Percentiles rank a stretch among this genome's conserved stretches.
Conservation (phyloP, 2,888 invertebrate species). For the Macropis europaea region DNA sequence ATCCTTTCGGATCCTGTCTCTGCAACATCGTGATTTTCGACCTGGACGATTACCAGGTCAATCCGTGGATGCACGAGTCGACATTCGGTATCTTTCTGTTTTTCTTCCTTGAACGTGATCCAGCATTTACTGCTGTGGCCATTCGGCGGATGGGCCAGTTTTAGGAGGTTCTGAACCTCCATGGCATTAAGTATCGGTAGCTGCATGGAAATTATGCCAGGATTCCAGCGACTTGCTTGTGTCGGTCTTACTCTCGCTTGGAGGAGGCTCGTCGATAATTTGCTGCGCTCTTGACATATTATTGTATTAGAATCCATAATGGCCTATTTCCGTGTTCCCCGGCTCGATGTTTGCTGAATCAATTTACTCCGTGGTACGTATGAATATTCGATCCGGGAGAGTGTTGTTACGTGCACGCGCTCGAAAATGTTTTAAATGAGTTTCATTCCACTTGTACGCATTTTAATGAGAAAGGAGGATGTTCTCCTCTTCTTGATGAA, state of each 20-base stretch:
- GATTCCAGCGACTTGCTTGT: constrained; percentile 13
- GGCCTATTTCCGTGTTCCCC: constrained; percentile 29
- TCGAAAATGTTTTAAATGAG: neutral
- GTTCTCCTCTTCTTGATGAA: constrained; percentile 17
- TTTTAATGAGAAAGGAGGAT: too few relatives aligned
- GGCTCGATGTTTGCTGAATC: constrained; percentile 15
- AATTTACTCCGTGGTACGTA: constrained; percentile 1
- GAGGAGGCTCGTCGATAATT: constrained; percentile 29
- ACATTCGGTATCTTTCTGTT: too few relatives aligned
- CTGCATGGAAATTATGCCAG: neutral
- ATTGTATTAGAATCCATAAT: constrained; percentile 43
- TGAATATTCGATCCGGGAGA: neutral
- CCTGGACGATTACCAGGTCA: constrained; percentile 14
- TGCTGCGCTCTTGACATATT: constrained; percentile 43
- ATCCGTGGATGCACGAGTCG: too few relatives aligned
- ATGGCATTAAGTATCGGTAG: too few relatives aligned
- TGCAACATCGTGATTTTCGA: neutral
- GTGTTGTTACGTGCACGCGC: neutral
- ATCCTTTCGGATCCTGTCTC: constrained; percentile 22
- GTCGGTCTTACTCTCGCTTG: constrained; percentile 11
- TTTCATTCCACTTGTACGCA: neutral
- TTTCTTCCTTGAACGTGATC: too few relatives aligned
- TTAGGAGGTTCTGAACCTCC: too few relatives aligned
- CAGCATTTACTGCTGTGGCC: too few relatives aligned
- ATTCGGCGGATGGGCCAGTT: too few relatives aligned